Base-by-base conservation (phyloP, 2,797 vertebrate genomes). In the Hephaestus fuliginosus region DNA sequence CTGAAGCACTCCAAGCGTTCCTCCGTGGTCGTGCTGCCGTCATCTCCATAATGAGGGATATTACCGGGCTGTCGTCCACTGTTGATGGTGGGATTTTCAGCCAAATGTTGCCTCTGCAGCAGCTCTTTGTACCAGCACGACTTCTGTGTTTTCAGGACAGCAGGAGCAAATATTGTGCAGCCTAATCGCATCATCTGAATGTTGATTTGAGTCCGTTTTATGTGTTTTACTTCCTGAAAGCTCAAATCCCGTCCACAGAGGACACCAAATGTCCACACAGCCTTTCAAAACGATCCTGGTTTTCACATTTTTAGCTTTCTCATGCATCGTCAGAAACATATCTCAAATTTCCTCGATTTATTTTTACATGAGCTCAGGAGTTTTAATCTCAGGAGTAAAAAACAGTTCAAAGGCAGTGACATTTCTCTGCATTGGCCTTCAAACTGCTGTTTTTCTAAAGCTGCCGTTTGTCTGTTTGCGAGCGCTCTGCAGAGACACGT, bases 31-130 rank as follows among this genome's bases (percentile, higher is more conserved):
- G 28, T 39, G 63, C n/a, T 41, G 64, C 33, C 57, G 3, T 28
- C 22, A 1, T 1, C 41, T 57, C 65, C 65, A 28, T 70, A 64
- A 80, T 65, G 74, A 69, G n/a, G 65, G 70, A 71, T 2, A 49
- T 36, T 49, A 63, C 67, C 22, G 0, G 65, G 11, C 78, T 48
- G 41, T 3, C 1, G 4, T 17, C 58, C 13, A 2, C 41, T 81
- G 82, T 74, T 57, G 62, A 65, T 48, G 58, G 13, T 30, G 70
- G 82, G 77, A 86, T 86, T 82, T 82, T 61, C 71, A 57, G 61
- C 76, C 80, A 83, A 77, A 83, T 84, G 82, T 69, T 82, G 44
- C 57, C 73, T 67, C 74, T 55, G 70, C 67, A 20, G 70, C 65
- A 2, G 56, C 49, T 53, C 22, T 18, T 30, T 36, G 58, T 15